Conservation (phyloP, 2,113 vertebrate genomes). For the Apodemus sylvaticus region DNA sequence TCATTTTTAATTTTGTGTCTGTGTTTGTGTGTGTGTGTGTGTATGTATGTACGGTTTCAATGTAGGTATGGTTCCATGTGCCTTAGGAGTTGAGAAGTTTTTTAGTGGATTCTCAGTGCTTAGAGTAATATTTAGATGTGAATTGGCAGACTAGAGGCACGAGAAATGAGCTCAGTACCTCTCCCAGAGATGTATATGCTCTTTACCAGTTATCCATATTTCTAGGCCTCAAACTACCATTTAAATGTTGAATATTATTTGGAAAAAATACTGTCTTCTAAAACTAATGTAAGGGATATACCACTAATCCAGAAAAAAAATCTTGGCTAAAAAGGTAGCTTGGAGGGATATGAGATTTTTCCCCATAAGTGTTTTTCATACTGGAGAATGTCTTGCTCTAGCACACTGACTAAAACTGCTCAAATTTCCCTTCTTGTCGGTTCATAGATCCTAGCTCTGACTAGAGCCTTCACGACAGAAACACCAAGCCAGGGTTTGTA, state of each 20-base stretch:
- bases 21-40: not conserved
- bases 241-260: not conserved
- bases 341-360: not conserved
- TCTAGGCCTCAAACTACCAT: not conserved
- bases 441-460: too few relatives aligned
- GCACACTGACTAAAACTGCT: not conserved
- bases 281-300: not conserved
- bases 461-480: not conserved
- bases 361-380: not conserved
- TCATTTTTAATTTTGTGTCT: not conserved
- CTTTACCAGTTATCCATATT: not conserved
- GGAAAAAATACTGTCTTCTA: not conserved
- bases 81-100: too few relatives aligned
- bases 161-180: not conserved
- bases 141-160: not conserved
- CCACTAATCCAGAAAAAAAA: not conserved
- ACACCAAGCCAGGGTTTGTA: not conserved
- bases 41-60: accelerated
- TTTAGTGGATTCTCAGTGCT: not conserved
- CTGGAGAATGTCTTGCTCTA: not conserved
- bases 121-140: too few relatives aligned
- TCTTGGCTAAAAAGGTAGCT: not conserved
- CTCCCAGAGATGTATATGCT: not conserved
- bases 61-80: too few relatives aligned
- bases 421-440: not conserved